Base-by-base conservation (phyloP, 2,797 vertebrate species). In the Neosilurus mollespiculum region DNA sequence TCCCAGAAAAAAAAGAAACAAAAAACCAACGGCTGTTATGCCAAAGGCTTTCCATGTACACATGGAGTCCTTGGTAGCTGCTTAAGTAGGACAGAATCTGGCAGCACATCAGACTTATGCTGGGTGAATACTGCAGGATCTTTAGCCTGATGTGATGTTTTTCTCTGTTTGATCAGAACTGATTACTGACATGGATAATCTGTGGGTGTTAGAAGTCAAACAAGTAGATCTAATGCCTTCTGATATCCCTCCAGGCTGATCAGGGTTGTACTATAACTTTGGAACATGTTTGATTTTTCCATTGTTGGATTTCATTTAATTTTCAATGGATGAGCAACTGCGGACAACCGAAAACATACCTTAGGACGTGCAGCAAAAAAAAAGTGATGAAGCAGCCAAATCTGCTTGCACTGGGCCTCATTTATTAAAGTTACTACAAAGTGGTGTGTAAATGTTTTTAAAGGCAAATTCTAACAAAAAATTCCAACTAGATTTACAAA, bases 101-200 rank as follows among this genome's bases (percentile, higher is more conserved):
- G 30, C 26, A 59, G 58, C 24, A 20, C 18, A 76, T 58, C 72
- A 56, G 53, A 59, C 54, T 37, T 76, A 18, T 54, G 26, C 72
- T 76, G 54, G 2, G 8, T 49, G 37, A 16, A 9, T 78, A 16
- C 37, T 51, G 14, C 8, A 49, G 59, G 22, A 64, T 10, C 34
- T 24, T 64, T 64, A 78, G n/a, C 34, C 76, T 18, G 59, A 78
- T 78, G 43, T 49, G n/a, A 78, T 78, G 59, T 59, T 77, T 61
- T 24, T 4, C 8, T n/a, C 22, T 53, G 70, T 49, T n/a, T 12
- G 3, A 61, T 61, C 56, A 77, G 56, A 61, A 77, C 20, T 77
- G 58, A 61, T 61, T 79, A 79, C 12, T 53, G 16, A 79, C 62
- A 66, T 53, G 4, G 43, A 53, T 66, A 30, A 43, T 77, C 58